Percentiles rank a stretch among this genome's conserved stretches.
phyloP scores from a whole-genome alignment of 2,797 vertebrate genomes.

The Tachyglossus aculeatus region DNA sequence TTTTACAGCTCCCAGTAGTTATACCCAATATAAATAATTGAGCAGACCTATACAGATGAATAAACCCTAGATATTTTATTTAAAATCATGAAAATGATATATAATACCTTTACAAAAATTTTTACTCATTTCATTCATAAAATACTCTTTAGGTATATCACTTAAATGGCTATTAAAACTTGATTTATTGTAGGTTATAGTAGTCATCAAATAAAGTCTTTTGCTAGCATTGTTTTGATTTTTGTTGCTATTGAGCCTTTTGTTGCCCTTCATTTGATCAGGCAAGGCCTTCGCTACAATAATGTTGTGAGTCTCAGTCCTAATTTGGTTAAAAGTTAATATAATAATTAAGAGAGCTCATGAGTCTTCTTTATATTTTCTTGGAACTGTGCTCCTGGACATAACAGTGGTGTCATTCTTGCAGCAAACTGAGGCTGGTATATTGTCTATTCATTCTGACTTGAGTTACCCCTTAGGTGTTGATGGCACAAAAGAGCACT shows the following conservation, averaged over 20 bases:
- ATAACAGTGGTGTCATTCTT: background rate
- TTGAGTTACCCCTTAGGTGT: conserved; percentile 10
- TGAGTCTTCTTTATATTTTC: background rate
- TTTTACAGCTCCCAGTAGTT: conserved; percentile 48
- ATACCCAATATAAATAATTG: conserved; percentile 48
- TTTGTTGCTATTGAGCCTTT: conserved; percentile 9
- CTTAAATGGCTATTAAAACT: conserved; percentile 39
- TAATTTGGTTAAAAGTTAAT: conserved; percentile 29
- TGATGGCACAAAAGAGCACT: conserved; percentile 54
- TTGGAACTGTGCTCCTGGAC: conserved; percentile 3
- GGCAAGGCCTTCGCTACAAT: conserved; percentile 39
- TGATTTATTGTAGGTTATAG: conserved; percentile 38
- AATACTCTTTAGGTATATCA: conserved; percentile 6
- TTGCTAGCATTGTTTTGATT: conserved; percentile 29
- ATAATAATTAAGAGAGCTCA: background rate
- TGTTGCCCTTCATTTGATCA: background rate
- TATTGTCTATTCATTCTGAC: conserved; percentile 1
- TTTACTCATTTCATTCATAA: conserved; percentile 38
- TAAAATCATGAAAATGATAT: conserved; percentile 50
- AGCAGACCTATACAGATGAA: conserved; percentile 8
- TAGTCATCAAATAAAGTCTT: conserved; percentile 44
- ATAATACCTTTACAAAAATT: conserved; percentile 22
- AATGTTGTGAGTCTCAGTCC: conserved; percentile 18
- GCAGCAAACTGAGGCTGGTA: background rate
- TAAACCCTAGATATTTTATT: conserved; percentile 32